phyloP scores from a whole-genome alignment of 2,888 invertebrate genomes.

The Prosopocoilus inquinatus region DNA sequence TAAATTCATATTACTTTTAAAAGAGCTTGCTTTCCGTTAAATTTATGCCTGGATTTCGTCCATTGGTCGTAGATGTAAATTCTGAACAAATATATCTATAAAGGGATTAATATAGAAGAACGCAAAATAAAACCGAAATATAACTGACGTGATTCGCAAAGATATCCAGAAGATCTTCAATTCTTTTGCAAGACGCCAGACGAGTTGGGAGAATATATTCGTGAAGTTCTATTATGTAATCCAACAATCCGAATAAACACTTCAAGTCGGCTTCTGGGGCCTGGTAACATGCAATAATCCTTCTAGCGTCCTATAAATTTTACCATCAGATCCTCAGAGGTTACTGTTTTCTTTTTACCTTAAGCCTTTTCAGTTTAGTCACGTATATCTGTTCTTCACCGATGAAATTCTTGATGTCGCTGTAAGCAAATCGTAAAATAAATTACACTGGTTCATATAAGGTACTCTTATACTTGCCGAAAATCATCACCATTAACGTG shows the following conservation, averaged over 20 bases:
- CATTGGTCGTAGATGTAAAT: slow-evolving; percentile 19
- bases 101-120: background rate
- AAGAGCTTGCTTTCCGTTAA: slow-evolving; percentile 11
- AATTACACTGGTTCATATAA: too few species aligned
- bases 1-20: slow-evolving; percentile 6
- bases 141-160: slow-evolving; percentile 8
- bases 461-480: slow-evolving; percentile 2
- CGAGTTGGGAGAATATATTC: slow-evolving; percentile 4
- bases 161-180: slow-evolving; percentile 11
- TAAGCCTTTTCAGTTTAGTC: slow-evolving; percentile 11
- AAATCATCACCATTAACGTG: background rate
- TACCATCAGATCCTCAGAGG: background rate
- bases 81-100: slow-evolving; percentile 12
- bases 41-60: slow-evolving; percentile 10
- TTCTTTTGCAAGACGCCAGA: background rate
- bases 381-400: slow-evolving; percentile 14
- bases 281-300: background rate
- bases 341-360: slow-evolving; percentile 5
- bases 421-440: background rate
- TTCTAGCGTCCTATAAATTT: slow-evolving; percentile 6
- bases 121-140: background rate
- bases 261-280: slow-evolving; percentile 13
- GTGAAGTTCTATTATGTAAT: slow-evolving; percentile 15
- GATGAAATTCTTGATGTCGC: slow-evolving; percentile 10
- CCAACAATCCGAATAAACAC: slow-evolving; percentile 12